phyloP scores from a whole-genome alignment of 1,140 invertebrate genomes.

The Pseudobourletiella spinata region DNA sequence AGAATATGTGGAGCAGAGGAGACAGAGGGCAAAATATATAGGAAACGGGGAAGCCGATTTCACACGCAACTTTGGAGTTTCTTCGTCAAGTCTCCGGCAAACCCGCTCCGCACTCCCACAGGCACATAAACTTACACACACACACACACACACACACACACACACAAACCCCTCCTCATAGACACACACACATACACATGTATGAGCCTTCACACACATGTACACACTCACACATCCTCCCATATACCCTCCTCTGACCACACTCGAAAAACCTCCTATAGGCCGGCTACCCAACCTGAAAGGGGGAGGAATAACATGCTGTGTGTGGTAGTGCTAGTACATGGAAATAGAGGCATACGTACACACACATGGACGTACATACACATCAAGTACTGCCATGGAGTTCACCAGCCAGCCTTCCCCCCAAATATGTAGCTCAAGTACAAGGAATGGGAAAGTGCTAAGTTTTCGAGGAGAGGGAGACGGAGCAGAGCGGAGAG shows the following conservation, averaged over 20 bases:
- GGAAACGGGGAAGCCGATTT: slow-evolving; percentile 22
- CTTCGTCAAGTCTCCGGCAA: neutral
- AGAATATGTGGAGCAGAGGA: slow-evolving; percentile 24
- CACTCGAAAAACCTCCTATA: too few relatives aligned
- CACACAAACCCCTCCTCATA: neutral
- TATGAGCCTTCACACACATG: too few relatives aligned
- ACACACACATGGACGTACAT: too few relatives aligned
- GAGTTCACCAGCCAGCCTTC: too few relatives aligned
- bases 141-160: neutral
- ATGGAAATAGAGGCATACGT: too few relatives aligned
- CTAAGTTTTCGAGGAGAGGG: neutral
- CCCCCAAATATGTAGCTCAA: too few relatives aligned
- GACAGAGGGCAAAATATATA: slow-evolving; percentile 23
- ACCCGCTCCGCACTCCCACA: neutral
- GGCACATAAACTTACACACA: neutral
- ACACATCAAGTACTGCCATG: too few relatives aligned
- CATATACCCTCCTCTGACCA: too few relatives aligned
- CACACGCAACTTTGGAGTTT: slow-evolving; percentile 18
- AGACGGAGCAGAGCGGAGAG: neutral
- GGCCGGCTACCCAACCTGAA: too few relatives aligned
- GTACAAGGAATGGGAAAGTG: neutral
- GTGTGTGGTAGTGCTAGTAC: too few relatives aligned
- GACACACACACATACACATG: neutral
- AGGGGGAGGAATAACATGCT: too few relatives aligned
- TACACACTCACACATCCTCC: too few relatives aligned